phyloP scores from a whole-genome alignment of 2,113 vertebrate genomes.

The Syngnathoides biaculeatus region DNA sequence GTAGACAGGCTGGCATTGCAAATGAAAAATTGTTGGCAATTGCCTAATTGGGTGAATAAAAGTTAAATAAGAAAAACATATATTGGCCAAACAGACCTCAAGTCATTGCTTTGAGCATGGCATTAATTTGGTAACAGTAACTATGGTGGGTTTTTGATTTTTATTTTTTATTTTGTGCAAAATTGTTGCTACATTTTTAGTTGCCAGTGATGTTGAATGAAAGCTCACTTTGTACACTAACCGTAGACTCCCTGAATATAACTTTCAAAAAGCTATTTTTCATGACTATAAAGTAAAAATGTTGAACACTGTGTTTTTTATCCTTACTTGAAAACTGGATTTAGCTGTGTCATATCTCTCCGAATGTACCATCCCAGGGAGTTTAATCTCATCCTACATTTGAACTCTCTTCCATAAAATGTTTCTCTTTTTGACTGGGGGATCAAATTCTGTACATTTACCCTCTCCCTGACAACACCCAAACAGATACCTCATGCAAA shows the following conservation, averaged over 20 bases:
- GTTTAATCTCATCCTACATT: constrained; percentile 43
- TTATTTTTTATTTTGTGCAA: not conserved
- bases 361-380: constrained; percentile 35
- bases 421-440: constrained; percentile 7
- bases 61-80: too few relatives aligned
- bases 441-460: constrained; percentile 38
- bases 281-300: not conserved
- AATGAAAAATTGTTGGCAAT: too few relatives aligned
- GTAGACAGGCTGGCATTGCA: too few relatives aligned
- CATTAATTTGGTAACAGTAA: not conserved
- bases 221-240: not conserved
- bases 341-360: constrained; percentile 16
- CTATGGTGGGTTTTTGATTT: too few relatives aligned
- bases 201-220: not conserved
- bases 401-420: constrained; percentile 15
- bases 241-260: not conserved
- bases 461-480: constrained; percentile 37
- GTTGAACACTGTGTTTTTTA: not conserved
- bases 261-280: not conserved
- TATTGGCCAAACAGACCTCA: too few relatives aligned
- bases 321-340: constrained; percentile 11
- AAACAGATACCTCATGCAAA: constrained; percentile 42
- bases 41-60: too few relatives aligned
- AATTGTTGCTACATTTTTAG: not conserved
- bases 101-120: too few relatives aligned